Evolutionary conservation across 2,113 vertebrate species (phyloP).

Genomic region (Athene noctua): DNA sequence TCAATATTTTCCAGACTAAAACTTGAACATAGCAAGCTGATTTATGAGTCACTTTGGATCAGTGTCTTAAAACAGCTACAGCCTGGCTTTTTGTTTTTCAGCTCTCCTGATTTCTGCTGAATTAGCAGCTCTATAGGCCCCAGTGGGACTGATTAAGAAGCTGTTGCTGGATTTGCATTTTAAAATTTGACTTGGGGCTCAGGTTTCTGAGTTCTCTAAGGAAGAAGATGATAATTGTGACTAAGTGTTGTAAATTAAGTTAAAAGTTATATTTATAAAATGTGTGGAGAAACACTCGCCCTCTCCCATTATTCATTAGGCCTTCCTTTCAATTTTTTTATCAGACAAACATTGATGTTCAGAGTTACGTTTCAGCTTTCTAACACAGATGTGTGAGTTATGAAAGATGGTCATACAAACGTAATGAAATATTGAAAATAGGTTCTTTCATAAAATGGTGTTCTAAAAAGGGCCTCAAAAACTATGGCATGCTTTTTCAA

Average conservation of each 20-base stretch:
- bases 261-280: slow-evolving; percentile 41
- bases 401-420: not conserved
- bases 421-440: not conserved
- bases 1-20: slow-evolving; percentile 83
- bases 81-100: slow-evolving; percentile 86
- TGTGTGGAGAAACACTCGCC: not conserved
- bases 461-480: not conserved
- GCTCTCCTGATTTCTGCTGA: slow-evolving; percentile 93
- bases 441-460: not conserved
- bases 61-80: slow-evolving; percentile 87
- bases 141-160: slow-evolving; percentile 88
- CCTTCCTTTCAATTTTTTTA: not conserved
- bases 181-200: slow-evolving; percentile 75
- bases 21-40: slow-evolving; percentile 85
- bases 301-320: not conserved
- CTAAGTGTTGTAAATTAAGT: slow-evolving; percentile 60
- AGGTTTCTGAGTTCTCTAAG: slow-evolving; percentile 67
- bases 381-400: not conserved
- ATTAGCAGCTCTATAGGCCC: slow-evolving; percentile 86
- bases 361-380: not conserved
- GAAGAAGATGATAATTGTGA: slow-evolving; percentile 63
- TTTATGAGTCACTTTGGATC: slow-evolving; percentile 92
- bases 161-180: slow-evolving; percentile 83
- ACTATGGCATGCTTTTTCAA: not conserved
- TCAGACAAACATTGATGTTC: not conserved